Base-by-base conservation (phyloP, 92 coral and sea anemone species). In the Pocillopora grandis region DNA sequence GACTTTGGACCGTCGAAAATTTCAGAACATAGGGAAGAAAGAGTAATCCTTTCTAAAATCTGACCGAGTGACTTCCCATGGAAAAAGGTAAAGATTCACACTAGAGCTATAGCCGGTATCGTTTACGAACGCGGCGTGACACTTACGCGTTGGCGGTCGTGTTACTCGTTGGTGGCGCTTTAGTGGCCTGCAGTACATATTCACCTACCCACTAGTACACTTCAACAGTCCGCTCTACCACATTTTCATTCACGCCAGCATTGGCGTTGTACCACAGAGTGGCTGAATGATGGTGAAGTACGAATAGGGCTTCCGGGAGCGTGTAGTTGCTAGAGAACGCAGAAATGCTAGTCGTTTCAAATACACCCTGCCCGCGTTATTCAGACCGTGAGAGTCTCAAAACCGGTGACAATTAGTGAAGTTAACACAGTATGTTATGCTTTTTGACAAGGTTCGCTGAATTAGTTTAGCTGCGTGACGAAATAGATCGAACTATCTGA, bases 251-350 rank as follows among this genome's bases (percentile, higher is more conserved):
- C 1, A 72, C 14, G 10, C 86, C 79, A 6, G 72, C 33, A 72
- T 82, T 72, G 0, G 79, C 42, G 16, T 72, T 61, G 31, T 15
- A 13, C 0, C 71, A 18, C 72, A 82, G 33, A 2, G 62, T 36
- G 1, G 72, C 62, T 31, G 33, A 23, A 66, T 82, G 52, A 23
- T 21, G 2, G 56, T 62, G 79, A 6, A 73, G 62, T 16, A n/a
- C 13, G 17, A 14, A 6, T 21, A 82, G 31, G 33, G 73, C 16
- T 9, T 82, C 63, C 52, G 27, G 48, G 12, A 82, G 79, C 5
- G 86, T 73, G 63, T 72, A 61, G 33, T 82, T 72, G 19, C 71
- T 10, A 10, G 31, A 36, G 72, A 82, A 62, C 0, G 86, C 55
- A 37, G 61, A 23, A 52, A 82, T 73, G 23, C 60, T 33, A 58